These are phyloP conservation scores for Proteles cristata DNA, from an alignment of 2,113 vertebrate genomes.

Conservation along the genomic window DNA sequence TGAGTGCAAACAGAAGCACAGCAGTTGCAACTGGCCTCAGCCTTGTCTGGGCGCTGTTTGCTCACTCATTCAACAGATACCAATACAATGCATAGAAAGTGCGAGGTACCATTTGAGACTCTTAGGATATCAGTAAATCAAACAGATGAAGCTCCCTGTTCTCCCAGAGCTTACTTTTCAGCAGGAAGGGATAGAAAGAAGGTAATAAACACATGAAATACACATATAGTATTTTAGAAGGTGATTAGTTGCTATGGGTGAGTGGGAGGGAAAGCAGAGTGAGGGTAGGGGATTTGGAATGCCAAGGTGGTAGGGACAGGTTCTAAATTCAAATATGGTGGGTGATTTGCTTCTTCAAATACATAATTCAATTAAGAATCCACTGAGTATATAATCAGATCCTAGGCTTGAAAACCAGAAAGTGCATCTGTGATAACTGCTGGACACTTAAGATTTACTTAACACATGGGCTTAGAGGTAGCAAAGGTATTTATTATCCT, in stretches of 20 bases:
- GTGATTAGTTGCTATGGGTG: neutral
- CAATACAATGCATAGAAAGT: neutral
- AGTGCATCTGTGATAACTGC: neutral
- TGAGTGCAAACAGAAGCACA: neutral
- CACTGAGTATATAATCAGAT: neutral
- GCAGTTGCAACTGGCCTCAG: neutral
- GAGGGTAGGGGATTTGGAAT: neutral
- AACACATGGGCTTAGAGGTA: neutral
- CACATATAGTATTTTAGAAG: neutral
- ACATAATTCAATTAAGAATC: neutral
- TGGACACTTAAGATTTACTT: constrained; percentile 8
- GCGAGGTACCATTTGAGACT: neutral
- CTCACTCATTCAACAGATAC: neutral
- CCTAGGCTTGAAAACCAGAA: neutral
- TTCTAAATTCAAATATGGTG: neutral
- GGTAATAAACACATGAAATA: neutral
- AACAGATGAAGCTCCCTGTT: neutral
- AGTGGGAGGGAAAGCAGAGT: neutral
- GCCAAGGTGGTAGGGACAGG: neutral
- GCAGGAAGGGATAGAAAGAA: neutral
- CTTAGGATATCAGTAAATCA: neutral
- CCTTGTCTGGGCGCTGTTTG: neutral
- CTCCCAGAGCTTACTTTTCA: constrained; percentile 6
- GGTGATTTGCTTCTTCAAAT: neutral
- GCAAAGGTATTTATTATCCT: neutral